phyloP scores from a whole-genome alignment of 1,140 invertebrate genomes.

The Lutraria rhynchaena region DNA sequence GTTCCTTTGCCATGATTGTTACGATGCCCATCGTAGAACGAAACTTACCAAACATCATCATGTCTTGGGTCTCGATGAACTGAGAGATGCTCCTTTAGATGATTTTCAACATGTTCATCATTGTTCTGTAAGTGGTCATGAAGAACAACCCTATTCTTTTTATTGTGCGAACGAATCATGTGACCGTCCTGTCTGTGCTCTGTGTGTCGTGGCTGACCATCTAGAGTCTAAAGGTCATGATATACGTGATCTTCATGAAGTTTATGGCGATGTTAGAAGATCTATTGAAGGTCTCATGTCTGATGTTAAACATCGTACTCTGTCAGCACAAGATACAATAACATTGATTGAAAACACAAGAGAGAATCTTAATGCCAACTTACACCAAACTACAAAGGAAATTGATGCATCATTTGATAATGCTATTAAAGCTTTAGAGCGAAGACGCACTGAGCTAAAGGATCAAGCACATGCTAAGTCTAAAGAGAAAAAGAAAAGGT shows the following conservation, averaged over 20 bases:
- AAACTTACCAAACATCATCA: constrained; percentile 56
- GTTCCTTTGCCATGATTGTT: constrained; percentile 52
- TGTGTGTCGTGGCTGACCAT: constrained; percentile 48
- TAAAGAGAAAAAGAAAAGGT: constrained; percentile 50
- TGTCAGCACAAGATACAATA: constrained; percentile 51
- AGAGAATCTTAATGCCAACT: constrained; percentile 27
- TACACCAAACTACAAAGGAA: constrained; percentile 12
- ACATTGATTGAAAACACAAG: constrained; percentile 41
- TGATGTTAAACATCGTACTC: constrained; percentile 53
- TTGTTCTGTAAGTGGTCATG: constrained; percentile 36
- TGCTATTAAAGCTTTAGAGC: constrained; percentile 44
- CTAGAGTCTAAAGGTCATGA: constrained; percentile 57
- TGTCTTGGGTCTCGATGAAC: constrained; percentile 40
- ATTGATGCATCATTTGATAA: constrained; percentile 51
- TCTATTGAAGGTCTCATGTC: constrained; percentile 51
- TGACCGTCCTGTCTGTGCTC: constrained; percentile 45
- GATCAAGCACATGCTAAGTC: constrained; percentile 41
- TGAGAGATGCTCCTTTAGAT: constrained; percentile 40
- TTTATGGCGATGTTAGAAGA: constrained; percentile 40
- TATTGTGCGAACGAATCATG: constrained; percentile 34
- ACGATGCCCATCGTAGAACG: constrained; percentile 39
- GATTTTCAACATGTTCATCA: constrained; percentile 50
- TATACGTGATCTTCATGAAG: constrained; percentile 52
- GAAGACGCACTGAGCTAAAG: constrained; percentile 43
- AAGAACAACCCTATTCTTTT: constrained; percentile 52